Base-by-base conservation (phyloP, 1,140 invertebrate genomes). In the Neodiprion lecontei region DNA sequence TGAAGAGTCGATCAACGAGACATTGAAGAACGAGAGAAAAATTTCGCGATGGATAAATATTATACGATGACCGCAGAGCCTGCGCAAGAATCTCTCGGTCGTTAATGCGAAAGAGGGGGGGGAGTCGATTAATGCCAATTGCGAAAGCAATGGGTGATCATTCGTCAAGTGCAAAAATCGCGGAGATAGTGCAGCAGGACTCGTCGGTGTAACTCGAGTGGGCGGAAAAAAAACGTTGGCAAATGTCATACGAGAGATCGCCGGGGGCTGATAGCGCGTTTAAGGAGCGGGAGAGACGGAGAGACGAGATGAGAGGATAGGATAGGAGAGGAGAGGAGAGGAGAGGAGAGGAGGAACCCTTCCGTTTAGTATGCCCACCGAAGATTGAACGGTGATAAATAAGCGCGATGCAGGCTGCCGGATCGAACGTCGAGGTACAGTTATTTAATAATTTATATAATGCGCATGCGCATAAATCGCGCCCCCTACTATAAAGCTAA, bases 371-470 rank as follows among this genome's bases (percentile, higher is more conserved):
- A 61, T 61, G 53, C 53, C 53, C 53, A 61, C 53, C 53, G 53
- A 61, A 61, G 53, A 61, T 61, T 61, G 53, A 61, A 61, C 53
- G 53, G 53, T 61, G 53, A 61, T 61, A 61, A 61, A 61, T 61
- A 61, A 61, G 53, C n/a, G 28, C 28, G 53, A 61, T 61, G 53
- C 53, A 17, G 53, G 5, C 53, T 17, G 53, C 53, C 3, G 53
- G 53, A 14, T 17, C 53, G 53, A 61, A 40, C 28, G 28, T 40
- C 28, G 28, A 40, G 28, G 28, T 61, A 79, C 48, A 50, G 77
- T 84, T 85, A 87, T 88, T 88, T 88, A 88, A 88, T 89, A 88
- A 88, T 88, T 87, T 87, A 88, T 87, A 88, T 88, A 87, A 88
- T 87, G 85, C 85, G 81, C 81, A 77, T 72, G 79, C 79, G 79